Conservation (phyloP, 1,140 invertebrate species). For the Drosophila neocordata region DNA sequence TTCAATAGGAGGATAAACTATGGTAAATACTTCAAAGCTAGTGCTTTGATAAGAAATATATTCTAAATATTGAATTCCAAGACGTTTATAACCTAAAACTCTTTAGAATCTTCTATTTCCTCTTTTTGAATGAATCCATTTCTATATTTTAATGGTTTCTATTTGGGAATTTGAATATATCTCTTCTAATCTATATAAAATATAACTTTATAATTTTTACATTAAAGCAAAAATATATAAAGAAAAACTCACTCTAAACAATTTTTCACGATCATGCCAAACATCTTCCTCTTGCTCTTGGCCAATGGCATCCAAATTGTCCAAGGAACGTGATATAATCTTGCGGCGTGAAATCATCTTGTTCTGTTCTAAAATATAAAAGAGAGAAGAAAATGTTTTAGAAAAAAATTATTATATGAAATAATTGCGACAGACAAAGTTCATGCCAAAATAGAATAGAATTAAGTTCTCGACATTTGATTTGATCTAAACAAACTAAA, state of each 20-base stretch:
- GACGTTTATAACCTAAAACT: too few species aligned
- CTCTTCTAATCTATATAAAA: too few species aligned
- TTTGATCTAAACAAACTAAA: slow-evolving; percentile 52
- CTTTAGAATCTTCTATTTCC: too few species aligned
- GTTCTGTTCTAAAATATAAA: slow-evolving; percentile 44
- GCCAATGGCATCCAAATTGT: slow-evolving; percentile 91
- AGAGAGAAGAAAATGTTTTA: slow-evolving; percentile 51
- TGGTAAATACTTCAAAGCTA: too few species aligned
- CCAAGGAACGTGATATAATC: slow-evolving; percentile 94
- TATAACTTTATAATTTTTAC: too few species aligned
- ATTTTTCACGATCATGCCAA: slow-evolving; percentile 96
- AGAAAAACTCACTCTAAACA: slow-evolving; percentile 91
- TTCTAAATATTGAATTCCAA: too few species aligned
- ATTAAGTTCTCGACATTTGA: slow-evolving; percentile 17
- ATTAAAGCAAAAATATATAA: neutral
- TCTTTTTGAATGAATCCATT: too few species aligned
- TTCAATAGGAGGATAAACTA: too few species aligned
- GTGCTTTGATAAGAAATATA: too few species aligned
- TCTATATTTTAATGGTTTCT: too few species aligned
- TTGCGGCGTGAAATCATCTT: slow-evolving; percentile 94
- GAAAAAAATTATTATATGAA: slow-evolving; percentile 61
- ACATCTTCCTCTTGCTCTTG: slow-evolving; percentile 94
- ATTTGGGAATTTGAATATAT: too few species aligned
- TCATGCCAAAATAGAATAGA: slow-evolving; percentile 27
- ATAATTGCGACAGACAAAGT: slow-evolving; percentile 50